A percentile compares a stretch with the other conserved stretches of the same genome.
phyloP scores from a whole-genome alignment of 2,797 vertebrate species.

The Mormyrops boulengeri region DNA sequence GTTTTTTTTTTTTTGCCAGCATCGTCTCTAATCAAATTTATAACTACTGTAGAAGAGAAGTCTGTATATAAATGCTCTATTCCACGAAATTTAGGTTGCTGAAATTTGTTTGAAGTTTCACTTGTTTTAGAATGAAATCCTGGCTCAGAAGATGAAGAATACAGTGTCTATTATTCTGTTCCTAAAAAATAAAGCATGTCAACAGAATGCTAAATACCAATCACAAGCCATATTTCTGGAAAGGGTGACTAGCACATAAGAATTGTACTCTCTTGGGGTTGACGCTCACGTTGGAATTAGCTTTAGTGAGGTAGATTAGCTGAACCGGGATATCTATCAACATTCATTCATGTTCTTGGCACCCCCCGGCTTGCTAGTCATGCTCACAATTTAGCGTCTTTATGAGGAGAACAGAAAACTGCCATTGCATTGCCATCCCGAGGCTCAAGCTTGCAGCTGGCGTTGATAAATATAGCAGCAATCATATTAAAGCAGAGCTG shows the following conservation, averaged over 20 bases:
- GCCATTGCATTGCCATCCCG: neutral
- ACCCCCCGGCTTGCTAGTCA: neutral
- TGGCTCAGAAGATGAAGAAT: neutral
- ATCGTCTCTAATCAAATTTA: neutral
- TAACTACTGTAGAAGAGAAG: neutral
- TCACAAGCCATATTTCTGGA: neutral
- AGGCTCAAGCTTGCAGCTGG: slow-evolving; percentile 8
- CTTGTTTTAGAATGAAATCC: neutral
- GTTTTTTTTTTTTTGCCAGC: neutral
- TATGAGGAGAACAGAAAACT: neutral
- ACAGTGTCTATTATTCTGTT: neutral
- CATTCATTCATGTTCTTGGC: neutral
- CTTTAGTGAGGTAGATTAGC: neutral
- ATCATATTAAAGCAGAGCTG: neutral
- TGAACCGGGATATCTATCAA: neutral
- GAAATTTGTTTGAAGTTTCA: slow-evolving; percentile 3
- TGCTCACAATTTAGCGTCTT: neutral
- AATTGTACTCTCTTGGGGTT: neutral
- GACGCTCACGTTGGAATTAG: neutral
- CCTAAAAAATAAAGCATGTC: slow-evolving; percentile 1
- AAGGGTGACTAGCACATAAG: neutral
- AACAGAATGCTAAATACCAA: neutral
- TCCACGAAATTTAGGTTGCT: neutral
- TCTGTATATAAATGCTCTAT: neutral
- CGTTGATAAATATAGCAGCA: slow-evolving; percentile 17